phyloP scores from a whole-genome alignment of 2,113 vertebrate genomes.

The Oncorhynchus tshawytscha region DNA sequence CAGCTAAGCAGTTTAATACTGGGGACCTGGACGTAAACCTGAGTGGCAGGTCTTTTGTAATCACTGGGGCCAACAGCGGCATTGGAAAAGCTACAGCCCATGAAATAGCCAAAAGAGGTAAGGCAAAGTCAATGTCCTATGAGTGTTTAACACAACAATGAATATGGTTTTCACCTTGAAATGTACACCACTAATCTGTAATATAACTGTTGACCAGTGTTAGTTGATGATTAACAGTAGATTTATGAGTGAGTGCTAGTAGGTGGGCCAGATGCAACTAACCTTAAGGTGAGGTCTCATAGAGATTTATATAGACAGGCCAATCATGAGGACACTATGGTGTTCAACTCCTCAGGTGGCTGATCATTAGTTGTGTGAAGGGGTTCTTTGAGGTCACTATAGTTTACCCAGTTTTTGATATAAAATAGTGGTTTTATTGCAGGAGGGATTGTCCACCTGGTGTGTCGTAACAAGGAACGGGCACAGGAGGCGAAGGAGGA shows the following conservation, averaged over 20 bases:
- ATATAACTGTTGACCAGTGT: no score
- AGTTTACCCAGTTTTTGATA: background rate
- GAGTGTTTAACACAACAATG: no score
- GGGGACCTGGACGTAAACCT: slow-evolving; percentile 77
- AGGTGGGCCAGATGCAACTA: background rate
- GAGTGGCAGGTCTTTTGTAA: slow-evolving; percentile 72
- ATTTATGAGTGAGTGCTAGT: background rate
- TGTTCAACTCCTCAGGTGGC: no score
- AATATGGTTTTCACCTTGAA: no score
- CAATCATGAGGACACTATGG: background rate
- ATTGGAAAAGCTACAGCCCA: slow-evolving; percentile 78
- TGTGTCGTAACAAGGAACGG: slow-evolving; percentile 75
- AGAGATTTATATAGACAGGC: background rate
- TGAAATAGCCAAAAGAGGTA: slow-evolving; percentile 78
- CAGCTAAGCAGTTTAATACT: slow-evolving; percentile 69
- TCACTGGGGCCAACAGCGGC: slow-evolving; percentile 79
- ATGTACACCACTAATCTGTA: no score
- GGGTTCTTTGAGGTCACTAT: background rate
- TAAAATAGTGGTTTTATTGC: background rate
- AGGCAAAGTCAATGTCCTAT: background rate
- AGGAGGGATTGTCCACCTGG: slow-evolving; percentile 86
- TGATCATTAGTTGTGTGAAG: background rate
- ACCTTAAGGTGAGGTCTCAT: background rate
- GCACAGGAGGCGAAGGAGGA: slow-evolving; percentile 77
- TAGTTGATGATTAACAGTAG: background rate